phyloP scores from a whole-genome alignment of 2,888 invertebrate genomes.

The Thecocarcelia acutangulata region DNA sequence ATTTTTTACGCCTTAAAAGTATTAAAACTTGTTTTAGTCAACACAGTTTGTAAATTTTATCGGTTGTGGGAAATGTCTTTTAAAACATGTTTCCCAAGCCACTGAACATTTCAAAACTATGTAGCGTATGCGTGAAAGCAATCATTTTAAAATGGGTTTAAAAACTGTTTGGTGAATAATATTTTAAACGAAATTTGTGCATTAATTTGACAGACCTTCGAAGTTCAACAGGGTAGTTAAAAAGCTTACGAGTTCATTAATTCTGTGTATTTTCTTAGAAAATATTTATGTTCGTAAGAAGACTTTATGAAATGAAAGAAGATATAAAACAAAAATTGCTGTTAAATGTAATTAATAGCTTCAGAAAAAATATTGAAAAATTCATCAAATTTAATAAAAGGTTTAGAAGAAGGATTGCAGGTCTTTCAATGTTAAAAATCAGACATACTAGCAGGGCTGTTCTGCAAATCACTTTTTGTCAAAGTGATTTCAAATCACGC shows the following conservation, averaged over 20 bases:
- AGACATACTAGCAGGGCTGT: no score
- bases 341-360: no score
- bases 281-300: conserved; percentile 2
- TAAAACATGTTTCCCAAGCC: conserved; percentile 38
- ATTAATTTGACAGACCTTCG: conserved; percentile 9
- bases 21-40: conserved; percentile 23
- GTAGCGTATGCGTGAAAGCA: no score
- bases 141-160: conserved; percentile 7
- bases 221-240: neutral
- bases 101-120: conserved; percentile 21
- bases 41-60: conserved; percentile 22
- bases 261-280: neutral
- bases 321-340: no score
- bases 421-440: no score
- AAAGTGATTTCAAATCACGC: no score
- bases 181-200: conserved; percentile 1
- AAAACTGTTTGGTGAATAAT: conserved; percentile 11
- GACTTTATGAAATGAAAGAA: neutral
- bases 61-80: conserved; percentile 43
- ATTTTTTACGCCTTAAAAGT: conserved; percentile 6
- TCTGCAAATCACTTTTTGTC: no score
- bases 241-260: conserved; percentile 39
- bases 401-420: no score
- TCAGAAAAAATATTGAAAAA: no score
- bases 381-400: no score